Evolutionary conservation across 2,113 vertebrate genomes (phyloP), one percentile per base, ranked within the genome.

Genomic region (Sceloporus tristichus): DNA sequence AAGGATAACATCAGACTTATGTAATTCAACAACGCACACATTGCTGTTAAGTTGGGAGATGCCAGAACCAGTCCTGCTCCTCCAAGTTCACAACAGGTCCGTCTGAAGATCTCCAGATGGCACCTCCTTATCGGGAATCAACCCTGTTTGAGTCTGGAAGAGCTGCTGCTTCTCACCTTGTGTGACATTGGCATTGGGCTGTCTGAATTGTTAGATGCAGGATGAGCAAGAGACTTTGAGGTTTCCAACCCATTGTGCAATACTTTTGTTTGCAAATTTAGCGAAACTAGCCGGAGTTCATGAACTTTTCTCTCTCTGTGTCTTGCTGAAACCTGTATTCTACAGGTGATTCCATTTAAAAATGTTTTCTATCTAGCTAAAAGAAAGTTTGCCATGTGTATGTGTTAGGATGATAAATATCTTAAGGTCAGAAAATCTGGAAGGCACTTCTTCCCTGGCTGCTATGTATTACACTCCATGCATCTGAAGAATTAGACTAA

Each of bases 291-390:
- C 70, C 59, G 25, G 59, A 34, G 71, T 86, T 89, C 59, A 59
- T 89, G 88, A 89, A 89, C 84, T 82, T 85, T 78, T 42, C 34
- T 34, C 38, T 62, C 66, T 53, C 23, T 68, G 3, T 81, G 68
- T 74, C 65, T 84, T 84, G 81, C 76, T 84, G 75, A 79, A 88
- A 88, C 82, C 53, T 79, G 82, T 71, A 34, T 19, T 62, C 74
- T n/a, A 38, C 82, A 79, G 53, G 73, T 73, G 82, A 71, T 84
- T 79, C 82, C 40, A 14, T 84, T 79, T 25, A 65, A 65, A 77
- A 78, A 70, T 9, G 62, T 48, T 56, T 84, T 56, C 23, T 40
- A 74, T 34, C 71, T 38, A 81, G 27, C 8, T 19, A 59, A 21
- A 62, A 82, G 66, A 62, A 29, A 87, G 4, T 34, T 77, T 83